Percentiles rank a stretch among this genome's conserved stretches.
Conservation (phyloP, 1,140 invertebrate species). For the Dinoponera quadriceps region DNA sequence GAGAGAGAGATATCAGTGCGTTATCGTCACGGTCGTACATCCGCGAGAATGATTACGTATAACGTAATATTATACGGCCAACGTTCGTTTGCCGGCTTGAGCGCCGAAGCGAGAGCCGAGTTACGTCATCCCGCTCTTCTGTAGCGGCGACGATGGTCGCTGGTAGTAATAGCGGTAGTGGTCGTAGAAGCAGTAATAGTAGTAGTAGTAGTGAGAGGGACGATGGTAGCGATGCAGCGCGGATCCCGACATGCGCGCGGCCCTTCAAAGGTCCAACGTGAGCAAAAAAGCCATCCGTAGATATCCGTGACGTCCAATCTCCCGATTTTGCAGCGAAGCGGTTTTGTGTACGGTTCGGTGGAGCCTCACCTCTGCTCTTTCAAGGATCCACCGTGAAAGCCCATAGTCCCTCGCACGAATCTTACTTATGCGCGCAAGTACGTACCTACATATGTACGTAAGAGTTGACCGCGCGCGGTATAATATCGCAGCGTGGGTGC, state of each 20-base stretch:
- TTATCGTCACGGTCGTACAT: constrained; percentile 20
- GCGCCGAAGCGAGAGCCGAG: constrained; percentile 21
- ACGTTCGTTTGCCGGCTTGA: background rate
- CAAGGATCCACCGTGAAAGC: constrained; percentile 57
- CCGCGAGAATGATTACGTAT: constrained; percentile 41
- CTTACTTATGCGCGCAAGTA: background rate
- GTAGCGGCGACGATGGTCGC: background rate
- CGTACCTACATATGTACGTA: constrained; percentile 18
- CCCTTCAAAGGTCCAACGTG: constrained; percentile 44
- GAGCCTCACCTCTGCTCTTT: constrained; percentile 72
- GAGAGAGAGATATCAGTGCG: constrained; percentile 24
- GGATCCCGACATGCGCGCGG: constrained; percentile 9
- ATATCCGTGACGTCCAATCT: constrained; percentile 61
- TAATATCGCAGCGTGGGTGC: too few relatives aligned
- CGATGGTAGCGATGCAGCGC: background rate
- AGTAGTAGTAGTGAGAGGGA: too few relatives aligned
- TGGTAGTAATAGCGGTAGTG: too few relatives aligned
- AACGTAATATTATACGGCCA: background rate
- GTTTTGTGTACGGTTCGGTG: constrained; percentile 61
- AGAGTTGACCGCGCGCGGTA: constrained; percentile 5
- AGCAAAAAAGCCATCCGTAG: constrained; percentile 37
- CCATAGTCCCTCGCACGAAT: background rate
- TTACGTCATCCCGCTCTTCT: constrained; percentile 23
- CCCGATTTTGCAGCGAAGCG: constrained; percentile 66
- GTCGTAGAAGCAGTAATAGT: too few relatives aligned